Evolutionary conservation across 2,113 vertebrate genomes (phyloP).

Genomic region (Fukomys damarensis): DNA sequence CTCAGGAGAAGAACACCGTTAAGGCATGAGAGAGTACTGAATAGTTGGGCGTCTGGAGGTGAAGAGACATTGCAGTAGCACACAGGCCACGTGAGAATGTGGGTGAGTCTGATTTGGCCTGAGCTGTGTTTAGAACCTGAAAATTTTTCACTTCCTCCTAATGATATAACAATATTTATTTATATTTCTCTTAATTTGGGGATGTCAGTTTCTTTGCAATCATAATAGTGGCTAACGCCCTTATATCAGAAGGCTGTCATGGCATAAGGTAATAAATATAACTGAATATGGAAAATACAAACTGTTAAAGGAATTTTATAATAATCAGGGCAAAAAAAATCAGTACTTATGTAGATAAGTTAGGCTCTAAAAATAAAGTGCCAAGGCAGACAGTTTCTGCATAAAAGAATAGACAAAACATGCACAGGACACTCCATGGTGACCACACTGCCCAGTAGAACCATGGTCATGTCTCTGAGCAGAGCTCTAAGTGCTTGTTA

Average conservation of each 20-base stretch:
- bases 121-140: conserved; percentile 35
- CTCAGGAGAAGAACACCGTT: not conserved
- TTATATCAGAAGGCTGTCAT: conserved; percentile 49
- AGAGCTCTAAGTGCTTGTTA: accelerated
- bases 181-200: conserved; percentile 54
- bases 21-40: not conserved
- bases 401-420: not conserved
- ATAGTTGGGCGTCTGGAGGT: not conserved
- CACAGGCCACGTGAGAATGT: not conserved
- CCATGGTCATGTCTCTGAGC: not conserved
- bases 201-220: not conserved
- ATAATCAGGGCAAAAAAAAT: not conserved
- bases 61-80: not conserved
- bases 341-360: not conserved
- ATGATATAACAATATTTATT: conserved; percentile 29
- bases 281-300: conserved; percentile 65
- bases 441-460: not conserved
- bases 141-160: conserved; percentile 43
- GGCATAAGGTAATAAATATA: conserved; percentile 65
- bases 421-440: not conserved
- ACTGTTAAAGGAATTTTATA: conserved; percentile 11
- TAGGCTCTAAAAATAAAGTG: not conserved
- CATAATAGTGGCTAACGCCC: not conserved
- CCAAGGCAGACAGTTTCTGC: not conserved
- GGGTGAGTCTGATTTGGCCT: not conserved